A percentile compares a stretch with the other conserved stretches of the same genome.
Evolutionary conservation across 2,113 vertebrate genomes (phyloP).

Genomic region (Urocolius indicus): DNA sequence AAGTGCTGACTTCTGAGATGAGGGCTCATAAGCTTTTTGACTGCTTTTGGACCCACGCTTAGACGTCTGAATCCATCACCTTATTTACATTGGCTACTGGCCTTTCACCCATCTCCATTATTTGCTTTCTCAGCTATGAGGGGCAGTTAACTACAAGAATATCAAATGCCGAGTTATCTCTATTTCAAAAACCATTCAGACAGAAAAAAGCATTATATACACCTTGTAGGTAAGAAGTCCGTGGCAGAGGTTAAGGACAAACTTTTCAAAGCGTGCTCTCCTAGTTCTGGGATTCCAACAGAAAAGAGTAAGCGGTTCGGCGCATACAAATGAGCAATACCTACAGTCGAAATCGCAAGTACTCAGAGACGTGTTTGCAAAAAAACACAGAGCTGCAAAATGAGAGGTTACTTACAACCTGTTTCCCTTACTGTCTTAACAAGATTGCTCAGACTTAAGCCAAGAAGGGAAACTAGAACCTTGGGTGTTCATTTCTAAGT

Average conservation of each 20-base stretch:
- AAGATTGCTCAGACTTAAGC: neutral
- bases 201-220: neutral
- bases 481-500: neutral
- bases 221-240: neutral
- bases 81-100: neutral
- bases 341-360: neutral
- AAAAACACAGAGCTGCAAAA: neutral
- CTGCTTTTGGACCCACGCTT: neutral
- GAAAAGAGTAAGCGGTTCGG: neutral
- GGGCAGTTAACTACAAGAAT: neutral
- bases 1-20: slow-evolving; percentile 11
- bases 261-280: neutral
- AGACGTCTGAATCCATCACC: neutral
- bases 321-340: neutral
- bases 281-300: neutral
- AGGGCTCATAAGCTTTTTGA: neutral
- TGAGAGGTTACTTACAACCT: neutral
- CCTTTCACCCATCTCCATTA: neutral
- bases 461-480: neutral
- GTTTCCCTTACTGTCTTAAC: neutral
- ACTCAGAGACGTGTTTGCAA: neutral
- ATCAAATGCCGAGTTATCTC: neutral
- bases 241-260: slow-evolving; percentile 7
- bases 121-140: neutral
- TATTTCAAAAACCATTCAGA: neutral